Evolutionary conservation across 2,113 vertebrate species (phyloP).

Genomic region (Periophthalmus modestus): DNA sequence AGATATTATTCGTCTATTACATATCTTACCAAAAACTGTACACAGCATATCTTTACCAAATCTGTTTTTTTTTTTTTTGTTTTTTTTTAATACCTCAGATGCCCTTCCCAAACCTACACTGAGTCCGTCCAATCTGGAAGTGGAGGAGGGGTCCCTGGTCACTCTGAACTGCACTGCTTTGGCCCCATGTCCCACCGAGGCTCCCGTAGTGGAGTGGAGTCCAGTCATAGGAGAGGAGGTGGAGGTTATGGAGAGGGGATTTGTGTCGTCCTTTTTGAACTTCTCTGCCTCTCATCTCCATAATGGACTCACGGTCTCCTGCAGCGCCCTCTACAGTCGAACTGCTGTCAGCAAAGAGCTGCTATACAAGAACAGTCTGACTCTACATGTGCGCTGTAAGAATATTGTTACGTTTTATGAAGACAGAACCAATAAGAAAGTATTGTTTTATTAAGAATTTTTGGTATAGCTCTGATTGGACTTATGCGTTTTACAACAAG

Average conservation of each 20-base stretch:
- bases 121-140: slow-evolving; percentile 36
- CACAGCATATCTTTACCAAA: neutral
- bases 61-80: too few species aligned
- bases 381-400: slow-evolving; percentile 59
- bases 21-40: neutral
- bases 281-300: slow-evolving; percentile 63
- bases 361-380: slow-evolving; percentile 22
- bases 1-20: too few species aligned
- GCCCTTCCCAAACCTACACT: slow-evolving; percentile 39
- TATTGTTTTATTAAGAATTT: neutral
- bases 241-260: slow-evolving; percentile 9
- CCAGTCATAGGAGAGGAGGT: slow-evolving; percentile 41
- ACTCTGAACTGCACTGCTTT: slow-evolving; percentile 54
- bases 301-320: slow-evolving; percentile 49
- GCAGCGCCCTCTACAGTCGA: slow-evolving; percentile 46
- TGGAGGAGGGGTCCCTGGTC: slow-evolving; percentile 58
- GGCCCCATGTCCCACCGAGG: slow-evolving; percentile 50
- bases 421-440: too few species aligned
- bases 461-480: neutral
- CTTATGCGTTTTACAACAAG: too few species aligned
- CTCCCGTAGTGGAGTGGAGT: slow-evolving; percentile 62
- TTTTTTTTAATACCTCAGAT: slow-evolving; percentile 48
- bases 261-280: slow-evolving; percentile 46
- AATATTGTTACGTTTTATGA: slow-evolving; percentile 3
- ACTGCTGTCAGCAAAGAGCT: slow-evolving; percentile 30